Evolutionary conservation across 1,140 invertebrate genomes (phyloP).

Genomic region (Danaus plexippus): DNA sequence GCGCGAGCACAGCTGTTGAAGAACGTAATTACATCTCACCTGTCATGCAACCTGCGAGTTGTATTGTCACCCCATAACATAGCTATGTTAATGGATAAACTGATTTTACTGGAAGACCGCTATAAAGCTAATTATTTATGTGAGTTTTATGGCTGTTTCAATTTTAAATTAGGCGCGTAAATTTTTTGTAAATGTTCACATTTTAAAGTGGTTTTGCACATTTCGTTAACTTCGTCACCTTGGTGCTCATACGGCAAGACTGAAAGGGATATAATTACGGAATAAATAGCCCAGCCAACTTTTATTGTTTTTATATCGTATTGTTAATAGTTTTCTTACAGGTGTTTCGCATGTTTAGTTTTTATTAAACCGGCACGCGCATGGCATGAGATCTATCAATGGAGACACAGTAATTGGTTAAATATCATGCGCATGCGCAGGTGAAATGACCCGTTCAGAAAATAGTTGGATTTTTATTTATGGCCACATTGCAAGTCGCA

Average conservation of each 20-base stretch:
- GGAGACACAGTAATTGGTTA: conserved; percentile 44
- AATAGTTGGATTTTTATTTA: conserved; percentile 23
- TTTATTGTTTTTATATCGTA: conserved; percentile 1
- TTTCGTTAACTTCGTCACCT: no score
- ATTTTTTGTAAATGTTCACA: no score
- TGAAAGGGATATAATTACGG: no score
- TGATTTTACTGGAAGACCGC: conserved; percentile 2
- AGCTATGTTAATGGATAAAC: conserved; percentile 7
- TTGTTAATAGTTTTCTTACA: conserved; percentile 8
- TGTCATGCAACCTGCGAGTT: conserved; percentile 4
- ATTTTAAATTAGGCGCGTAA: no score
- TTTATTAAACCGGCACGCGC: conserved; percentile 32
- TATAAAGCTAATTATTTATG: no score
- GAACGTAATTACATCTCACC: conserved; percentile 8
- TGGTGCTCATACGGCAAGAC: no score
- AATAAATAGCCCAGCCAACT: not conserved
- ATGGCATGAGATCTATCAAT: conserved; percentile 43
- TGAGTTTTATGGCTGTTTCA: no score
- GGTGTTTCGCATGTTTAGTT: conserved; percentile 19
- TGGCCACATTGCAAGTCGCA: conserved; percentile 8
- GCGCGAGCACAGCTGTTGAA: conserved; percentile 12
- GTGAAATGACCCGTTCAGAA: conserved; percentile 45
- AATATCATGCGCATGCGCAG: conserved; percentile 34
- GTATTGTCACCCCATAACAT: not conserved
- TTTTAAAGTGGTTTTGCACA: no score